Base-by-base conservation (phyloP, 2,113 vertebrate species). In the Alces alces region DNA sequence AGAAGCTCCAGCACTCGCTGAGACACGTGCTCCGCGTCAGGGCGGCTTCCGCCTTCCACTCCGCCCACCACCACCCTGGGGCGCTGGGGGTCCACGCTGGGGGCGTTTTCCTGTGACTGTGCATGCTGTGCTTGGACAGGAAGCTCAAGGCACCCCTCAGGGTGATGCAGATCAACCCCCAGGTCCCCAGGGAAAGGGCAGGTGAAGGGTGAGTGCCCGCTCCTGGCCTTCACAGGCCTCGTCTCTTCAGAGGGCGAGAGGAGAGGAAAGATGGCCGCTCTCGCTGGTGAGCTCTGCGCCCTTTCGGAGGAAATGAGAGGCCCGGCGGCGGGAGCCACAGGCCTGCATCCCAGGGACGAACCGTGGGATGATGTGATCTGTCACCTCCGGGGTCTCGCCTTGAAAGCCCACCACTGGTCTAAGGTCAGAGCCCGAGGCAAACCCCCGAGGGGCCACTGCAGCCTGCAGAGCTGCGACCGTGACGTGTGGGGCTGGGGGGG, bases 291-390 rank as follows among this genome's bases (percentile, higher is more conserved):
- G 21, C 15, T 16, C 36, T 7, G 0, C 0, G 0, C 55, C 23
- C 11, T 93, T 27, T 16, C 21, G 2, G 25, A 39, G 43, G 11
- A 50, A 15, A 43, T 3, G 0, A 1, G 54, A 36, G 19, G 43
- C 64, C 39, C 0, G 11, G 64, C 43, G 3, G 11, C 45, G 3
- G 6, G 39, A 5, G 23, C 39, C 23, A 0, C 0, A 0, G 9
- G 28, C 23, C 57, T 58, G 12, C 25, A 3, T 27, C 30, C 30
- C 19, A 23, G 30, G 2, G n/a, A n/a, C 1, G 1, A 6, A 9
- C 15, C 1, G 0, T 0, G 5, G 19, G 54, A 9, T 6, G 43
- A 21, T 13, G 27, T 2, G 6, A 45, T 8, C 45, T 0, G 50
- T 4, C 25, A 4, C 61, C 23, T 36, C 21, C 14, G 5, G 2